Conservation (phyloP, 2,888 invertebrate genomes). For the Platyscelio sp. region DNA sequence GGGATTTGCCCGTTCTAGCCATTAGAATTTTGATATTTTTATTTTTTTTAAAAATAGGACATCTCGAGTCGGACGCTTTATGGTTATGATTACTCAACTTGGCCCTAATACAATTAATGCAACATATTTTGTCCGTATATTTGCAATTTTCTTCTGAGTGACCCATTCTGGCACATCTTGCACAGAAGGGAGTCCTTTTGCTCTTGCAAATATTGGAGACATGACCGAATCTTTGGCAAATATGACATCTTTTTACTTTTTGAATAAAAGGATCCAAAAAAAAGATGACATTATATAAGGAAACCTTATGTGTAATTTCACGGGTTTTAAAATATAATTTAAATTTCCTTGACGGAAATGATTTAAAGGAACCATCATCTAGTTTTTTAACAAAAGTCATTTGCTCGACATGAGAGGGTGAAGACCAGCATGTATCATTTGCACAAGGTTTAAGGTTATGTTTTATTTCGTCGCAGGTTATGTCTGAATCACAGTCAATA, state of each 20-base stretch:
- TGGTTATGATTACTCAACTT: not conserved
- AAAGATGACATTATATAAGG: not conserved
- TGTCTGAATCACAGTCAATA: not conserved
- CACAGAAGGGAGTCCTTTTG: not conserved
- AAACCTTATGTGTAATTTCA: not conserved
- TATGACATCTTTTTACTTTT: not conserved
- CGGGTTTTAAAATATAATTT: not conserved
- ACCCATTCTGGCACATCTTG: not conserved
- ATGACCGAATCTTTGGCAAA: not conserved
- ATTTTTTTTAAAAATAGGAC: conserved; percentile 1
- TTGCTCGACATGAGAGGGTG: not conserved
- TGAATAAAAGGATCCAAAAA: not conserved
- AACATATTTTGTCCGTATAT: not conserved
- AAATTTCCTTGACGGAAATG: not conserved
- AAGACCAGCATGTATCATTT: not conserved
- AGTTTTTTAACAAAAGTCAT: not conserved
- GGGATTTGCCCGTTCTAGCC: conserved; percentile 1
- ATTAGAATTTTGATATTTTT: not conserved
- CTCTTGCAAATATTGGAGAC: not conserved
- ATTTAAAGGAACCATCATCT: not conserved
- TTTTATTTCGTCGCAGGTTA: not conserved
- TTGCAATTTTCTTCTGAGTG: not conserved
- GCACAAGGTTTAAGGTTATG: not conserved
- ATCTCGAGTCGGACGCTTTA: not conserved
- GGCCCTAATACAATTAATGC: not conserved